Evolutionary conservation across 2,888 invertebrate genomes (phyloP), one percentile per base, ranked within the genome.

Genomic region (Scelioninae gen. 1): DNA sequence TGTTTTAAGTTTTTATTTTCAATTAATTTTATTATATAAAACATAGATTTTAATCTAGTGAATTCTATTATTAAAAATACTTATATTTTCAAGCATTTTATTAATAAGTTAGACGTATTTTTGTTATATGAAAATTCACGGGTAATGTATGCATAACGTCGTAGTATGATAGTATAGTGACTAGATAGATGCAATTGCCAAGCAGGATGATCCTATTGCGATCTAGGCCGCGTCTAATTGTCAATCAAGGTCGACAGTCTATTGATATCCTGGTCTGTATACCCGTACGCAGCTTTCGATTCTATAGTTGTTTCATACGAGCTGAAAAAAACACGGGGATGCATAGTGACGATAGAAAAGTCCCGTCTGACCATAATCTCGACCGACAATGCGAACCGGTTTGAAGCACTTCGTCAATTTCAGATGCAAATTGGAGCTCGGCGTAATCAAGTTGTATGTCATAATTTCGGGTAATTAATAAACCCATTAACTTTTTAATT

Each of bases 151-250:
- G 69, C 82, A 69, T 38, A 79, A 79, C 78, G 75, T 79, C 76
- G 82, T 55, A 75, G 78, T 82, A 82, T 55, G 79, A 49, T 16
- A 63, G 23, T 45, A 55, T 53, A 51, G 55, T 40, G 38, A 53
- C 60, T 81, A 83, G 75, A 81, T 83, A 81, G 65, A 79, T 81
- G 84, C 83, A 83, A 83, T 81, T 85, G 83, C 78, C 74, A 68
- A 83, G 80, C 88, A 88, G 89, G 88, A 89, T 88, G 88, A 85
- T 86, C 88, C 87, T 88, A 87, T 89, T 89, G 88, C 86, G 83
- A 89, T 87, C 85, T 89, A 88, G 88, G 89, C 85, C 88, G 85
- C 83, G 74, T 84, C 71, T 86, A 86, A 88, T 89, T 86, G 84
- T 86, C 87, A 85, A 87, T 85, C 85, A 87, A 88, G 87, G 86